Conservation (phyloP, 2,113 vertebrate genomes). For the Trachemys scripta region DNA sequence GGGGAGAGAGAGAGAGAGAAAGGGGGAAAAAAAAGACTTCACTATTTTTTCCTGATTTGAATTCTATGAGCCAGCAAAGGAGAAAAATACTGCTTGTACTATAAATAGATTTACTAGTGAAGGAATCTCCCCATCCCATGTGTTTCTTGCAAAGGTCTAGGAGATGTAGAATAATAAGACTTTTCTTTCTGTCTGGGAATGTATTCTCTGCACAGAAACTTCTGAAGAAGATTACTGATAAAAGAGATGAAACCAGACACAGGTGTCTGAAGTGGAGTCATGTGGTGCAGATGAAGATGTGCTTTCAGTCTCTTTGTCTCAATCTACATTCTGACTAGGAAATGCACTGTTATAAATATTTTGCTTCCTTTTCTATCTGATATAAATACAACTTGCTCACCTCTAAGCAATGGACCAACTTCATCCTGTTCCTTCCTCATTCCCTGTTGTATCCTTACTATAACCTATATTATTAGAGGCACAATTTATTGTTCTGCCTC, state of each 20-base stretch:
- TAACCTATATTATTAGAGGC: background rate
- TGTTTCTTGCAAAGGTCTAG: background rate
- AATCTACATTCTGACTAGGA: background rate
- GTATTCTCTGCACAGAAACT: background rate
- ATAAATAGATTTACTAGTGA: background rate
- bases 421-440: background rate
- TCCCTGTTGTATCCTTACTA: background rate
- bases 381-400: background rate
- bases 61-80: background rate
- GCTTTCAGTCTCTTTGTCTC: background rate
- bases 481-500: background rate
- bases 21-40: background rate
- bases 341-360: background rate
- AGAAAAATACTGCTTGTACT: background rate
- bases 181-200: background rate
- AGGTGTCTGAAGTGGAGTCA: background rate
- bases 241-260: background rate
- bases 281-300: background rate
- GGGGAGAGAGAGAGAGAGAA: background rate
- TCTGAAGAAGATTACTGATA: background rate
- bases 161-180: background rate
- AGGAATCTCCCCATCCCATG: background rate
- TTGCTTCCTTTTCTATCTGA: background rate
- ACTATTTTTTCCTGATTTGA: background rate
- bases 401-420: background rate